Percentiles rank a stretch among this genome's conserved stretches.
Evolutionary conservation across 2,888 invertebrate species (phyloP).

Genomic region (Pristionchus japonicus): DNA sequence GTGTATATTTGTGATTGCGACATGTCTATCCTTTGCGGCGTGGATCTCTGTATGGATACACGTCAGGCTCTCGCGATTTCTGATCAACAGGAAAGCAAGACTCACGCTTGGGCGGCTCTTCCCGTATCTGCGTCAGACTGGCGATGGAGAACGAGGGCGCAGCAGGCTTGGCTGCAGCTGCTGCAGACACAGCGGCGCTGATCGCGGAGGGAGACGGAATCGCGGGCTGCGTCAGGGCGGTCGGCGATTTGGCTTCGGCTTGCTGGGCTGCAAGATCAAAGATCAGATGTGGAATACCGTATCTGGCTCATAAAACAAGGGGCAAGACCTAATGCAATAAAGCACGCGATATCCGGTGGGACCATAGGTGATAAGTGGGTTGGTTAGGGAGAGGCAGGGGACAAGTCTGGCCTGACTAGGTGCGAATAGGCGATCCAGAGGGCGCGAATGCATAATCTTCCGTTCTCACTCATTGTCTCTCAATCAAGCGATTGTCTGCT

Average conservation of each 20-base stretch:
- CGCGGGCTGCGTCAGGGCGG: background rate
- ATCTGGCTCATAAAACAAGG: too few species aligned
- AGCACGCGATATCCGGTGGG: background rate
- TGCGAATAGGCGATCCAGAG: background rate
- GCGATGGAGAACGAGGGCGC: slow-evolving; percentile 28
- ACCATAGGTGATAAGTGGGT: slow-evolving; percentile 8
- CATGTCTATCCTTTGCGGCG: background rate
- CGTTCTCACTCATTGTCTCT: background rate
- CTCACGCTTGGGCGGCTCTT: background rate
- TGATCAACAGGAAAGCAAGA: background rate
- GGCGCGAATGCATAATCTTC: background rate
- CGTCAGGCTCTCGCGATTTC: background rate
- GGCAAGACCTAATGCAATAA: slow-evolving; percentile 16
- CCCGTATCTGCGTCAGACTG: background rate
- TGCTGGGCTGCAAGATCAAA: background rate
- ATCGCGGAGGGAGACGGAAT: background rate
- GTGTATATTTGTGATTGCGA: background rate
- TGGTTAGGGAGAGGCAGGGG: background rate
- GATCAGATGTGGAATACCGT: too few species aligned
- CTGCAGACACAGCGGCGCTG: background rate
- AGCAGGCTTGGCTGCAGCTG: background rate
- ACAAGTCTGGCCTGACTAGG: background rate
- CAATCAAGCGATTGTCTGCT: too few species aligned
- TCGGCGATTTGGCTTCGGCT: slow-evolving; percentile 7
- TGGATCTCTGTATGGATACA: background rate